phyloP scores from a whole-genome alignment of 2,797 vertebrate genomes.

The Uromys caudimaculatus region DNA sequence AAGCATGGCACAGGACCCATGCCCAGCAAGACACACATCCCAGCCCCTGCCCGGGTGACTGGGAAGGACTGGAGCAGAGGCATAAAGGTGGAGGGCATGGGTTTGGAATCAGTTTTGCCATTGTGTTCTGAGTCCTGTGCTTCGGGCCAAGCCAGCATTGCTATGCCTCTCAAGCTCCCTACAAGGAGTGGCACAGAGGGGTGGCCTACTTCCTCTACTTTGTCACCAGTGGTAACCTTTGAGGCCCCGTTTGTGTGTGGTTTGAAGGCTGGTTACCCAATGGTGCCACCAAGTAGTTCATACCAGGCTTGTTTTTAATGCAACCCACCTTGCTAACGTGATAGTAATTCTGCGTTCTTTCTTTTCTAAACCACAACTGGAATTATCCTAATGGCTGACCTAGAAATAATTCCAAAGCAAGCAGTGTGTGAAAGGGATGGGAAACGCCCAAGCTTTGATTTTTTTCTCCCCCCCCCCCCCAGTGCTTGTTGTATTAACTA shows the following conservation, averaged over 20 bases:
- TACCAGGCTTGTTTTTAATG: neutral
- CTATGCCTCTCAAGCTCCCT: neutral
- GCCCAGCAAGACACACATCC: neutral
- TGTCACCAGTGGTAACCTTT: rapidly evolving
- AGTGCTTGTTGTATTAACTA: neutral
- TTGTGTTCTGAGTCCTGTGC: too few species aligned
- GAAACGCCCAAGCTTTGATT: neutral
- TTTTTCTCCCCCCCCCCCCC: too few species aligned
- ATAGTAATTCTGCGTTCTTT: neutral
- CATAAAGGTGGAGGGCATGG: neutral
- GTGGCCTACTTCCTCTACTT: neutral
- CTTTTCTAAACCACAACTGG: neutral
- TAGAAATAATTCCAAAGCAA: neutral
- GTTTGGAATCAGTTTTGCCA: neutral
- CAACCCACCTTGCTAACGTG: neutral
- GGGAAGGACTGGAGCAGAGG: neutral
- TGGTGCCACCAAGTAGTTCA: too few species aligned
- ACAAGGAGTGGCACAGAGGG: neutral
- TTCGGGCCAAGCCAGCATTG: neutral
- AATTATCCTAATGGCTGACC: neutral
- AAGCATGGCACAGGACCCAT: neutral
- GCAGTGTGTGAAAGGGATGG: neutral
- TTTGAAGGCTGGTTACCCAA: neutral
- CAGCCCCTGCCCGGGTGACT: neutral
- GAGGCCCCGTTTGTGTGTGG: neutral